Percentiles rank a stretch among this genome's conserved stretches.
Conservation (phyloP, 2,797 vertebrate species). For the Hipposideros larvatus region DNA sequence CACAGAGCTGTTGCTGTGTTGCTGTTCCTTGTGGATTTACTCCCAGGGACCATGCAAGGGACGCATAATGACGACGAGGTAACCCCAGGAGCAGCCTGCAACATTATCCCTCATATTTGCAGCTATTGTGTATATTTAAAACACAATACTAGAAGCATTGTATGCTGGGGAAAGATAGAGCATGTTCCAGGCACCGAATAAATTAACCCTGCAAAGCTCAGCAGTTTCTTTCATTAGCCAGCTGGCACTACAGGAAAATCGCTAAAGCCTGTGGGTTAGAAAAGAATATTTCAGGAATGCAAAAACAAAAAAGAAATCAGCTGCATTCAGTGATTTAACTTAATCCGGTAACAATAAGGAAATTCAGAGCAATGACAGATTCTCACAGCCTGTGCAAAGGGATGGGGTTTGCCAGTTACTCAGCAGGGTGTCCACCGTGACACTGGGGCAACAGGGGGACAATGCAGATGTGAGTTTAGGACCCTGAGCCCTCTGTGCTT, state of each 20-base stretch:
- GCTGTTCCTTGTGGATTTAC: conserved; percentile 31
- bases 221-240: conserved; percentile 65
- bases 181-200: not conserved
- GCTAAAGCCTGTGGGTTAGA: conserved; percentile 56
- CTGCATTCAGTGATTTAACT: conserved; percentile 69
- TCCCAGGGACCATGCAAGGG: conserved; percentile 23
- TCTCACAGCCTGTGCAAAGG: not conserved
- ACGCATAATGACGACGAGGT: conserved; percentile 60
- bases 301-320: conserved; percentile 71
- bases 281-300: conserved; percentile 68
- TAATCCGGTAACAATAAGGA: conserved; percentile 71
- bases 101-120: conserved; percentile 72
- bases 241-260: conserved; percentile 65
- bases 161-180: conserved; percentile 68
- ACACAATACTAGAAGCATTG: not conserved
- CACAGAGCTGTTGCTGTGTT: fast-evolving
- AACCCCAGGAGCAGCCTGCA: conserved; percentile 73
- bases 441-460: not conserved
- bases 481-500: not conserved
- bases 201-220: conserved; percentile 49
- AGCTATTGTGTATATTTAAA: conserved; percentile 69
- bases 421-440: not conserved
- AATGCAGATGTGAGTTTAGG: not conserved
- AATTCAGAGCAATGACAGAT: not conserved
- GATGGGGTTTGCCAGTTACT: not conserved